Base-by-base conservation (phyloP, 2,888 invertebrate species). In the Mesochorus sp. region DNA sequence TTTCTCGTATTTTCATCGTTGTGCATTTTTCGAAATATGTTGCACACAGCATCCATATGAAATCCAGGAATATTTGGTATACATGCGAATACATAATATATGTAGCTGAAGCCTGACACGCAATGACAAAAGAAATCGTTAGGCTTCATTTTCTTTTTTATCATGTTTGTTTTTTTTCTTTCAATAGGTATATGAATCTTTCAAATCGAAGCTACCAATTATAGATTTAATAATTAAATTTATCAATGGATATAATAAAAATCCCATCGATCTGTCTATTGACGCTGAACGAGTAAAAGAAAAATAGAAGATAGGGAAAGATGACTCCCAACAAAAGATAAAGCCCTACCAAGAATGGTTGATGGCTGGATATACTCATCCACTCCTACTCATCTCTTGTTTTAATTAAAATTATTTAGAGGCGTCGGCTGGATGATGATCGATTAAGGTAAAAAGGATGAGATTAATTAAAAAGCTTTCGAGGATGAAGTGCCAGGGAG, bases 321-420 rank as follows among this genome's bases (percentile, higher is more conserved):
- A 6, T 21, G 42, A 49, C 1, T 6, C 14, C 37, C 24, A 59
- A 12, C 8, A 44, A 8, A 21, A 44, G 44, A 57, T 14, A 19
- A 42, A 59, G 17, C 6, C 24, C 49, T 28, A 17, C 28, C 21
- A 28, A 55, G 37, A 55, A 47, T 57, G 49, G 17, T 19, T 21
- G 31, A 2, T 26, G n/a, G n/a, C n/a, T n/a, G n/a, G n/a, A 37
- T 57, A 28, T 51, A 17, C 3, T 24, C 37, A 57, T 28, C 10
- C 74, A 76, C 68, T 79, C 64, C 81, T 81, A 83, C 26, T 17
- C 42, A 28, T 67, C 44, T 64, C 74, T 47, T 31, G 74, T 74
- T 88, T 88, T 88, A 89, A 89, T 89, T 88, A 88, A 89, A 88
- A 87, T 88, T 87, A 86, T 87, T 86, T 84, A 86, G 86, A 86